phyloP scores from a whole-genome alignment of 2,797 vertebrate genomes.

The Protonibea diacanthus region DNA sequence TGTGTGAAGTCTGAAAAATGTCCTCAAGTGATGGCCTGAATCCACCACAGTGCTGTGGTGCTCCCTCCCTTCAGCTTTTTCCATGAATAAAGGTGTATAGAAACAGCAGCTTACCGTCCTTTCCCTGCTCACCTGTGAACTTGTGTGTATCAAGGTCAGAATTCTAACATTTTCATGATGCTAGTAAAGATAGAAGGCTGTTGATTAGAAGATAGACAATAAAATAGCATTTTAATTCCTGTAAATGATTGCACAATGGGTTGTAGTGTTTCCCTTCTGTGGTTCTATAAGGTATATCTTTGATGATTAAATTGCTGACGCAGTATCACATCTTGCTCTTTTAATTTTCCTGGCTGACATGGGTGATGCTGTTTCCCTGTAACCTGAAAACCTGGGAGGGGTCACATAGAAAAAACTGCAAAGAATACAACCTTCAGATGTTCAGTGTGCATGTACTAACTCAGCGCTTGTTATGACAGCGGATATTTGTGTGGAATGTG shows the following conservation, averaged over 20 bases:
- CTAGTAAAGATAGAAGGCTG: background rate
- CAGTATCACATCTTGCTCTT: background rate
- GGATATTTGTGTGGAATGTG: conserved; percentile 26
- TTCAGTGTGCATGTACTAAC: background rate
- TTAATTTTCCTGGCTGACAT: background rate
- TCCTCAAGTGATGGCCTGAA: no score
- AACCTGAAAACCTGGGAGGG: background rate
- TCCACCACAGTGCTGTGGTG: no score
- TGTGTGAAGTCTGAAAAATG: no score
- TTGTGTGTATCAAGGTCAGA: no score
- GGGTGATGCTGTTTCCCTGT: background rate
- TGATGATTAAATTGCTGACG: background rate
- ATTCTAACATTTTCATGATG: background rate
- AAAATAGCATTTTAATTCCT: no score
- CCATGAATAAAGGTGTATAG: background rate
- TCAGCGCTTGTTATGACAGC: conserved; percentile 27
- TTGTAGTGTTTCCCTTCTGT: no score
- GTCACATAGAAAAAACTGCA: background rate
- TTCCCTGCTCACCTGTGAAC: background rate
- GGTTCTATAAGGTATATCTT: no score
- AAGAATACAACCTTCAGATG: conserved; percentile 4
- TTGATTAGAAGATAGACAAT: background rate
- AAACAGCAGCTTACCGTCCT: background rate
- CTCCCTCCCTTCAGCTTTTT: no score
- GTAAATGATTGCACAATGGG: no score